Evolutionary conservation across 2,797 vertebrate genomes (phyloP).

Genomic region (Myiotriccus ornatus): DNA sequence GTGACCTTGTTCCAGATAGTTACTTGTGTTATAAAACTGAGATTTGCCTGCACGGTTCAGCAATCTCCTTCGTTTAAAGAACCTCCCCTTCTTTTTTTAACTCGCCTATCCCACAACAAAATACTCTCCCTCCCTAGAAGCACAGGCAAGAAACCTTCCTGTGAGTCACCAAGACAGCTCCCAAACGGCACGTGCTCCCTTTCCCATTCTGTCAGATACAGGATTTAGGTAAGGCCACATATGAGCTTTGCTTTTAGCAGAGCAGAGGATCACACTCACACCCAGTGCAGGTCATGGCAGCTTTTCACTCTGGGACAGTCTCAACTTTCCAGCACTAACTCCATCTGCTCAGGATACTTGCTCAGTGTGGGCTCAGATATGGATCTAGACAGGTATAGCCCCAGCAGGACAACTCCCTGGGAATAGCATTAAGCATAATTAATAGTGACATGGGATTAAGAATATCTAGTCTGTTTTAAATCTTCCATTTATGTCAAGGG

Average conservation of each 20-base stretch:
- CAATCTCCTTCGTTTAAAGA: not conserved
- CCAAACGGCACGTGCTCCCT: rapidly evolving
- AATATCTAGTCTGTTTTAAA: not conserved
- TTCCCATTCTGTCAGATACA: not conserved
- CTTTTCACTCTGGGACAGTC: not conserved
- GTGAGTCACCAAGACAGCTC: not conserved
- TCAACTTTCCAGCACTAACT: not conserved
- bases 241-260: not conserved
- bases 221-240: not conserved
- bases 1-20: not conserved
- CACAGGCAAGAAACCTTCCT: not conserved
- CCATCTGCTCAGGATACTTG: not conserved
- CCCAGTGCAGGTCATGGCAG: not conserved
- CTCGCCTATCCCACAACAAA: not conserved
- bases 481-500: not conserved
- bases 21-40: not conserved
- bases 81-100: not conserved
- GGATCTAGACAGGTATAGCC: not conserved
- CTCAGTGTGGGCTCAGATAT: not conserved
- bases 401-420: not conserved
- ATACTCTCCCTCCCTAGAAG: not conserved
- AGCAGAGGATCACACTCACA: not conserved
- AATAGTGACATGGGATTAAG: not conserved
- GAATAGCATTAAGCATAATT: not conserved
- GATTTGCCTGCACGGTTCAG: not conserved